Base-by-base conservation (phyloP, 2,888 invertebrate species). In the Acanthosepion pharaonis region DNA sequence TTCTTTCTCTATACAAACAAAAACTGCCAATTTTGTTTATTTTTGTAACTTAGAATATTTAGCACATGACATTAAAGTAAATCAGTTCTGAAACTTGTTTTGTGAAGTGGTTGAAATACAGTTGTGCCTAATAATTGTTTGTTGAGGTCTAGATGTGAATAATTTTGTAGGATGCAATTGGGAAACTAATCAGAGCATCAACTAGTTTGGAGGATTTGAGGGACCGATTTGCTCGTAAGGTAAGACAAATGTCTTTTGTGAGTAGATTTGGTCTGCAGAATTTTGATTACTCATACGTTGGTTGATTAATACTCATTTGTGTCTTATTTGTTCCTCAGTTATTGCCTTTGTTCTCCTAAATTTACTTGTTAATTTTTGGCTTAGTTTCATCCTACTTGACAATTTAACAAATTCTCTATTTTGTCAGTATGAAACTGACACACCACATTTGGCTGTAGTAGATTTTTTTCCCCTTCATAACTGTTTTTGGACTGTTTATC, bases 91-190 rank as follows among this genome's bases (percentile, higher is more conserved):
- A 59, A 23, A 59, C 78, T 42, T n/a, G 11, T 78, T 15, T 78
- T 6, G 15, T 78, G n/a, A 78, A 78, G n/a, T 11, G 78, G 78
- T 78, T 78, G n/a, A 9, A n/a, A 78, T n/a, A n/a, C 78, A 78
- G n/a, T n/a, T 78, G 78, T 78, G 15, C 18, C 0, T 64, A 28
- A 33, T 33, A 0, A 11, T 93, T 49, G 51, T n/a, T n/a, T 53
- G 51, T 93, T 93, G 49, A 93, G 53, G 93, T n/a, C 20, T 93
- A 93, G 93, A 93, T 93, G 51, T 92, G 5, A 92, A 93, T 93
- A n/a, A 49, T 93, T 93, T 93, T 93, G 93, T 93, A 93, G 93
- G 93, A 93, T 51, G 49, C 93, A n/a, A 53, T 53, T 93, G 93
- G 15, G 18, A 93, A 53, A 53, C 25, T 49, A n/a, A 93, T 93